phyloP scores from a whole-genome alignment of 2,113 vertebrate species.

The Piprites chloris region DNA sequence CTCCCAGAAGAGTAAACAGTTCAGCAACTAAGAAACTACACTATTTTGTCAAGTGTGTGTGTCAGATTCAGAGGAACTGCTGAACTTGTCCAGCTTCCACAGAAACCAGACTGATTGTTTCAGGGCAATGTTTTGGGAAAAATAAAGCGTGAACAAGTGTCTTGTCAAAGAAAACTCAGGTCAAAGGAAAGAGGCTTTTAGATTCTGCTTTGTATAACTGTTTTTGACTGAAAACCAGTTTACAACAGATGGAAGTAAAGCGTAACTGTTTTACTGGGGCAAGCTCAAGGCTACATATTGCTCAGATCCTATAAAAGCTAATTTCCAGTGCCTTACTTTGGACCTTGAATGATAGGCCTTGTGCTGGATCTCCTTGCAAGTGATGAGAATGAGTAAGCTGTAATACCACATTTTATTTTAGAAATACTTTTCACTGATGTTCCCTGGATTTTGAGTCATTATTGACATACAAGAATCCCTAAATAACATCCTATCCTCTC shows the following conservation, averaged over 20 bases:
- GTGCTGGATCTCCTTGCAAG: background rate
- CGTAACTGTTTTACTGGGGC: background rate
- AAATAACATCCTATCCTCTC: background rate
- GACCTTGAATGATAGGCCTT: background rate
- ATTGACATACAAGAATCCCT: background rate
- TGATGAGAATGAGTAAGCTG: background rate
- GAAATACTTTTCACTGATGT: background rate
- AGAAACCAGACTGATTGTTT: background rate
- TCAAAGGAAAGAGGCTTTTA: background rate
- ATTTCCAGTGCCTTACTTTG: background rate
- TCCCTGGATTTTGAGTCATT: background rate
- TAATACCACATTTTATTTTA: background rate
- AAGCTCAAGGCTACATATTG: background rate
- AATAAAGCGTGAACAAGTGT: background rate
- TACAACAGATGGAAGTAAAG: background rate
- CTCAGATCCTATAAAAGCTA: background rate
- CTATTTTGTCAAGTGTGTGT: background rate
- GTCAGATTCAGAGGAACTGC: background rate
- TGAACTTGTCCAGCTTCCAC: background rate
- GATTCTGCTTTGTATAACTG: background rate
- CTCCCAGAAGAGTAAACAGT: background rate
- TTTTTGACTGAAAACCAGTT: background rate
- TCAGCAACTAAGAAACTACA: fast-evolving
- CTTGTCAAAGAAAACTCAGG: background rate
- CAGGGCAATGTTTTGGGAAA: background rate